These are phyloP conservation scores for Trinorchestia longiramus DNA, from an alignment of 1,140 invertebrate genomes.

Conservation along the genomic window DNA sequence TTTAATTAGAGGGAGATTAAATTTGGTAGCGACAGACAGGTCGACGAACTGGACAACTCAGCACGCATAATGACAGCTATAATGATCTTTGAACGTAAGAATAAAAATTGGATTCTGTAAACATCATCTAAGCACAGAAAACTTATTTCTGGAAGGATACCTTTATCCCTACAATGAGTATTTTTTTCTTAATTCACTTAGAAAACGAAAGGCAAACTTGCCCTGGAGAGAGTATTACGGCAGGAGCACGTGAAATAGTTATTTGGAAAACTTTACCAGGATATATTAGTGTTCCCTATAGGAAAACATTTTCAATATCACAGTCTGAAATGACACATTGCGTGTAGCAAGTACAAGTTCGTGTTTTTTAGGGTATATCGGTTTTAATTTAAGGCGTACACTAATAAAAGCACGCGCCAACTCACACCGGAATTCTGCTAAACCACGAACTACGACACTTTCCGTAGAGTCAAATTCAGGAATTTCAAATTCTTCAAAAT, in stretches of 20 bases:
- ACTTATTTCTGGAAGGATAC: neutral
- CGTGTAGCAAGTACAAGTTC: neutral
- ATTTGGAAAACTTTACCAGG: neutral
- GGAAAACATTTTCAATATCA: neutral
- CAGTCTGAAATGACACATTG: neutral
- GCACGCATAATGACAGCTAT: neutral
- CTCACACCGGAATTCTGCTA: neutral
- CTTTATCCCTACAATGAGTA: neutral
- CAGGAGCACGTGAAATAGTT: neutral
- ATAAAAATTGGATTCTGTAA: neutral
- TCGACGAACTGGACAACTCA: neutral
- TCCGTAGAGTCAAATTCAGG: neutral
- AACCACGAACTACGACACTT: neutral
- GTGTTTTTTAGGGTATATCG: neutral
- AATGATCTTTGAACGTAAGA: neutral
- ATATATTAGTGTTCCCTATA: neutral
- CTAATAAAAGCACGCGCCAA: neutral
- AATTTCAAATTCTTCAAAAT: conserved; percentile 26
- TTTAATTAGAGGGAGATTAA: neutral
- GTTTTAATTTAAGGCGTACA: neutral
- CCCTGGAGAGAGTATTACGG: neutral
- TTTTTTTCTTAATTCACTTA: neutral
- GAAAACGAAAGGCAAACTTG: neutral
- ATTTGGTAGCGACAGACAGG: neutral
- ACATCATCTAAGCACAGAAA: neutral